Percentiles rank a stretch among this genome's conserved stretches.
Evolutionary conservation across 2,113 vertebrate genomes (phyloP).

Genomic region (Brachirus orientalis): DNA sequence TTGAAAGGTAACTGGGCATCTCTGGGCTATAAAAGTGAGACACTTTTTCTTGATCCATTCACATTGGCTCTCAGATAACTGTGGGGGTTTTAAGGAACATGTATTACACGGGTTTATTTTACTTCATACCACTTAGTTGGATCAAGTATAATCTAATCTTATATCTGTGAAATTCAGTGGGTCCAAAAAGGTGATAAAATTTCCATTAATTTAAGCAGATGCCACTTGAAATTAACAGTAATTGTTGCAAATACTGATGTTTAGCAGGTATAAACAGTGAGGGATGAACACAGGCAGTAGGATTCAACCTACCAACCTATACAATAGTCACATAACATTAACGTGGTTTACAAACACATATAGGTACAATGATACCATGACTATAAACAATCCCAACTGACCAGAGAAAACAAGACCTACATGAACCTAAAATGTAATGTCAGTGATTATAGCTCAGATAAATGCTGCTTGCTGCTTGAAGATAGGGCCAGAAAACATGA

Average conservation of each 20-base stretch:
- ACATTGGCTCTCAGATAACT: no score
- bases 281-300: no score
- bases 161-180: slow-evolving; percentile 2
- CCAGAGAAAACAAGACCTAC: background rate
- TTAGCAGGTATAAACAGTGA: no score
- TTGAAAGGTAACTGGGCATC: slow-evolving; percentile 50
- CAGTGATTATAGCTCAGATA: background rate
- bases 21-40: slow-evolving; percentile 58
- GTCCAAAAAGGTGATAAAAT: background rate
- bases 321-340: no score
- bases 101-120: background rate
- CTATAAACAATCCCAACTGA: no score
- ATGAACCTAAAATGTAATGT: background rate
- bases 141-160: background rate
- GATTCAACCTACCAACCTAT: no score
- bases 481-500: slow-evolving; percentile 7
- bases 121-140: slow-evolving; percentile 4
- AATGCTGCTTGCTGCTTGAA: slow-evolving; percentile 7
- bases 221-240: no score
- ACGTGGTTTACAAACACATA: no score
- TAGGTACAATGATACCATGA: no score
- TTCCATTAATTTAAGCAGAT: background rate
- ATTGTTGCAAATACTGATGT: no score
- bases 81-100: no score
- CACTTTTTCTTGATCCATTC: no score